Conservation (phyloP, 1,140 invertebrate genomes). For the Caenorhabditis latens region DNA sequence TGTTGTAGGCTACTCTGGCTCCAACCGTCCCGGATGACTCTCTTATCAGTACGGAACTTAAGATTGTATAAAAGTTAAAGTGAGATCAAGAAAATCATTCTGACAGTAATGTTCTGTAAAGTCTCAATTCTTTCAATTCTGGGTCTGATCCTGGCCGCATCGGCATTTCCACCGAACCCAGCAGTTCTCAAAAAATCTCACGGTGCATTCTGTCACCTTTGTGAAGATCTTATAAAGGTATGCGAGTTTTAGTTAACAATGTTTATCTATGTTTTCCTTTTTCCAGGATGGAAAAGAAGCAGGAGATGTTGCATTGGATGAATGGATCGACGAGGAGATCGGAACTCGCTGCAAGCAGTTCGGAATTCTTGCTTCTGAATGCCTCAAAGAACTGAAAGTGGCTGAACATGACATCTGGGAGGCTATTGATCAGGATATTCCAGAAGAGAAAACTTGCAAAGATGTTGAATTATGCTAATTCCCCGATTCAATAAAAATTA, state of each 20-base stretch:
- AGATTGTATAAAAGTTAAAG: not conserved
- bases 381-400: slow-evolving; percentile 6
- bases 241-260: not conserved
- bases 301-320: slow-evolving; percentile 7
- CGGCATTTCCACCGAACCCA: not conserved
- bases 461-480: slow-evolving; percentile 4
- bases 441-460: slow-evolving; percentile 33
- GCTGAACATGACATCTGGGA: slow-evolving; percentile 18
- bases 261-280: not conserved
- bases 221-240: not conserved
- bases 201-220: slow-evolving; percentile 31
- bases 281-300: slow-evolving; percentile 15
- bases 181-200: not conserved
- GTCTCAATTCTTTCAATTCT: not conserved
- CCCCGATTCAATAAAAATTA: not conserved
- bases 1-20: slow-evolving; percentile 14
- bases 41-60: slow-evolving; percentile 29
- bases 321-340: not conserved
- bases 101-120: not conserved
- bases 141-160: not conserved
- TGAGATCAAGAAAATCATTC: not conserved
- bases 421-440: slow-evolving; percentile 16
- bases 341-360: slow-evolving; percentile 8
- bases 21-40: not conserved
- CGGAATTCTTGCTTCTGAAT: not conserved